Conservation (phyloP, 2,888 invertebrate genomes). For the Rhopalosiphum nymphaeae region DNA sequence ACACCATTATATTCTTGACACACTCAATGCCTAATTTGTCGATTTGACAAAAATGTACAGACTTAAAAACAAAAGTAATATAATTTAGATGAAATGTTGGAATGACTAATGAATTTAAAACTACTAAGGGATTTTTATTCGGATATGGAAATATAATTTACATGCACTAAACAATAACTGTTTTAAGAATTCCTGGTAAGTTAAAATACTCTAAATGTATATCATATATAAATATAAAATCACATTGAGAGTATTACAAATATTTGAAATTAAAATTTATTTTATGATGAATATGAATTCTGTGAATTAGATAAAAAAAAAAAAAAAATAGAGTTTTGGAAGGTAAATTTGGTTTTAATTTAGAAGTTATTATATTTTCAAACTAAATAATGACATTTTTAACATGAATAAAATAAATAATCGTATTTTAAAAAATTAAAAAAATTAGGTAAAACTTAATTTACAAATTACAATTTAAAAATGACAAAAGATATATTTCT, state of each 20-base stretch:
- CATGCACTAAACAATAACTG: background rate
- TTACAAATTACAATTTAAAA: background rate
- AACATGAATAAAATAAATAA: background rate
- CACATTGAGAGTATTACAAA: background rate
- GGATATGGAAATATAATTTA: background rate
- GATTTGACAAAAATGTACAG: background rate
- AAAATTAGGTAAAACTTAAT: background rate
- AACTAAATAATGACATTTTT: background rate
- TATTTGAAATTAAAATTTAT: background rate
- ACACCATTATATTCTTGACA: constrained; percentile 48
- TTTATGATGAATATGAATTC: background rate
- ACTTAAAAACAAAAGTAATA: constrained; percentile 12
- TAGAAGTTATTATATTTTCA: background rate
- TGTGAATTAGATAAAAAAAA: background rate
- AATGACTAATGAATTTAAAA: background rate
- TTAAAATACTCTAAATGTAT: background rate
- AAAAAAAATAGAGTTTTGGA: background rate
- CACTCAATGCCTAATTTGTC: constrained; percentile 48
- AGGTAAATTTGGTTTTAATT: background rate
- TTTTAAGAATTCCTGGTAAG: background rate
- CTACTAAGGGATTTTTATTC: background rate
- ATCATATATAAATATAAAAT: background rate
- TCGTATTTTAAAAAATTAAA: background rate
- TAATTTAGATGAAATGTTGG: background rate
- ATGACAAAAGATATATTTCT: background rate